Base-by-base conservation (phyloP, 2,888 invertebrate genomes). In the Drosophila nr. fundita region DNA sequence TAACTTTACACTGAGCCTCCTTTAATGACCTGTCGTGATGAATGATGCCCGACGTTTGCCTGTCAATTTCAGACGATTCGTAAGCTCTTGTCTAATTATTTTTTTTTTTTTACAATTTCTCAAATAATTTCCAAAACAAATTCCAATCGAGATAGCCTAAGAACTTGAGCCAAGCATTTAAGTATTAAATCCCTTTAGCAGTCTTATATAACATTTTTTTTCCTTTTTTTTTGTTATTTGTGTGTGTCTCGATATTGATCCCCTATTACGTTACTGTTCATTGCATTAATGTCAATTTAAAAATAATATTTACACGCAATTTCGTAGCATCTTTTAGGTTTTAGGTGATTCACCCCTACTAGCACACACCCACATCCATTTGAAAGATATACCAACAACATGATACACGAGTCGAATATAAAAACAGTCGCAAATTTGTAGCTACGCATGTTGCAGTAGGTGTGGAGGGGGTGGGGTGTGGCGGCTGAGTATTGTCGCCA, bases 271-370 rank as follows among this genome's bases (percentile, higher is more conserved):
- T 81, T 84, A 82, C 81, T 82, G 85, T 73, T 81, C 74, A 82
- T 79, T 78, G 72, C 82, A 80, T 80, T 82, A 88, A 73, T 82
- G 83, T 80, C 90, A 89, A 89, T 85, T 85, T 85, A 69, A 74
- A 76, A 87, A 82, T 72, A 85, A 84, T 89, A 85, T 89, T 85
- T 85, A 78, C 78, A 76, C 80, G 76, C 77, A 72, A 84, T 75
- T 70, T 80, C 60, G 53, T 30, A 66, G 52, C 67, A 63, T 75
- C 67, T 73, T 73, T 61, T 68, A 67, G 68, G 58, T 50, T 52
- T 69, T 32, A 58, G 73, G 65, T 65, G 65, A 72, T 62, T 80
- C 68, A 15, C 55, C 13, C 38, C 29, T 45, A 38, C 58, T 40
- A 18, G 58, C 48, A 60, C 57, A 55, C 55, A 45, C 53, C 36